Evolutionary conservation across 2,113 vertebrate genomes (phyloP).

Genomic region (Pungitius pungitius): DNA sequence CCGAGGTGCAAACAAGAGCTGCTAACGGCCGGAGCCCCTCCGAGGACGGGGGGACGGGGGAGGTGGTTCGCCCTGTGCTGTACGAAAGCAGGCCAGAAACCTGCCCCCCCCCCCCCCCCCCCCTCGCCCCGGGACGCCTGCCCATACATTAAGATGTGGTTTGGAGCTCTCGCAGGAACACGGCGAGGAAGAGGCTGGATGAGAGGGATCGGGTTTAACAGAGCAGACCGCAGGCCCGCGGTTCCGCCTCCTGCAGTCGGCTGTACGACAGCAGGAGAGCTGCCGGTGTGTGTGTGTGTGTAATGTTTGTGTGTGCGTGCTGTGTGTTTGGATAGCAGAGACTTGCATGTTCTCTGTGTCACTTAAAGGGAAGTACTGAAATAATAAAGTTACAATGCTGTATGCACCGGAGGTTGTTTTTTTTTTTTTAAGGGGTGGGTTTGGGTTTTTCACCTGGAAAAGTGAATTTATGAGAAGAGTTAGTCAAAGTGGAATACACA

Average conservation of each 20-base stretch:
- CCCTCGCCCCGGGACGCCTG: slow-evolving; percentile 71
- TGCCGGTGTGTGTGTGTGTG: slow-evolving; percentile 46
- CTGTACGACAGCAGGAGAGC: slow-evolving; percentile 48
- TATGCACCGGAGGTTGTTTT: too few species aligned
- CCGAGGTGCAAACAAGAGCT: slow-evolving; percentile 59
- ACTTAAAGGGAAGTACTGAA: slow-evolving; percentile 34
- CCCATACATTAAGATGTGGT: slow-evolving; percentile 80
- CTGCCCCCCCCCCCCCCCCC: slow-evolving; percentile 66
- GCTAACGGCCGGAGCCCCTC: slow-evolving; percentile 23
- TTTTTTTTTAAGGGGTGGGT: slow-evolving; percentile 6
- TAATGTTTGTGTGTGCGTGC: slow-evolving; percentile 36
- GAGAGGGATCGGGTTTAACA: slow-evolving; percentile 78
- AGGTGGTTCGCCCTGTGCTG: slow-evolving; percentile 38
- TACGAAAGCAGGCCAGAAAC: slow-evolving; percentile 52
- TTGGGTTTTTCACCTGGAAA: background rate
- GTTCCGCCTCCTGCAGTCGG: slow-evolving; percentile 67
- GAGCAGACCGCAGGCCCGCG: slow-evolving; percentile 75
- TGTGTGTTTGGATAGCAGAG: slow-evolving; percentile 25
- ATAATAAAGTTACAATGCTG: slow-evolving; percentile 15
- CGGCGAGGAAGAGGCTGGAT: slow-evolving; percentile 71
- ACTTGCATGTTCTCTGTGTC: slow-evolving; percentile 34
- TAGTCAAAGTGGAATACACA: slow-evolving; percentile 12
- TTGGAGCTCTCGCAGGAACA: slow-evolving; percentile 74
- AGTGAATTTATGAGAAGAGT: slow-evolving; percentile 18
- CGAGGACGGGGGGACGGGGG: slow-evolving; percentile 17